Conservation (phyloP, 2,113 vertebrate species). For the Sigmodon hispidus region DNA sequence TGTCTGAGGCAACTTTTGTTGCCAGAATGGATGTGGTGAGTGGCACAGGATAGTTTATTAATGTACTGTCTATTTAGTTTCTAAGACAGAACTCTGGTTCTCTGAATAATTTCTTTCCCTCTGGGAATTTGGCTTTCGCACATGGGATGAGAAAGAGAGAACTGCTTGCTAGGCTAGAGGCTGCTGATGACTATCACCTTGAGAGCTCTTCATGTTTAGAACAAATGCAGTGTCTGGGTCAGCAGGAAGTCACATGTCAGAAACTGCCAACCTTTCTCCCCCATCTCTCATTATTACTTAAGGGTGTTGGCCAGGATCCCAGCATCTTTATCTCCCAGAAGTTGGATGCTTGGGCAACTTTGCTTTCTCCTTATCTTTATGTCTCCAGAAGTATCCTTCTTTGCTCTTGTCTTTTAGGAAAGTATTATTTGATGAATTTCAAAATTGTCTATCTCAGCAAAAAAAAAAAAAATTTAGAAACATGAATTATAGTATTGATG, state of each 20-base stretch:
- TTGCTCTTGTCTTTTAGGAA: background rate
- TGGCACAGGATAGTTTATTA: background rate
- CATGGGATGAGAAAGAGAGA: background rate
- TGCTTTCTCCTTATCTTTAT: background rate
- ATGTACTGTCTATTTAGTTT: constrained; percentile 6
- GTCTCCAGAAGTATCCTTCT: background rate
- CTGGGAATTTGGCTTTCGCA: background rate
- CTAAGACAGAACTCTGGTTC: background rate
- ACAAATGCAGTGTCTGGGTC: constrained; percentile 37
- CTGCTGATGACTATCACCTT: background rate
- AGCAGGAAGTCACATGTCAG: constrained; percentile 31
- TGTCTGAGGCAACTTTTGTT: background rate
- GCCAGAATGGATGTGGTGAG: background rate
- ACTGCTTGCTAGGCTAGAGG: background rate
- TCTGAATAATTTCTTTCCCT: constrained; percentile 28
- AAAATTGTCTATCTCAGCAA: background rate
- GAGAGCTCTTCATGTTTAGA: constrained; percentile 25
- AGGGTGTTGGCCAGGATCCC: constrained; percentile 24
- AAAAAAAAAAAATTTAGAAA: background rate
- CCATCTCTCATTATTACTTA: constrained; percentile 55
- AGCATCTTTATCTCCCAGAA: background rate
- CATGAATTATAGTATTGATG: background rate
- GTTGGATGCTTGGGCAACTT: background rate
- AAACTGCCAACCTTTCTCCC: constrained; percentile 16
- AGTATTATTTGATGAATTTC: background rate